Evolutionary conservation across 2,797 vertebrate genomes (phyloP).

Genomic region (Amblyraja radiata): DNA sequence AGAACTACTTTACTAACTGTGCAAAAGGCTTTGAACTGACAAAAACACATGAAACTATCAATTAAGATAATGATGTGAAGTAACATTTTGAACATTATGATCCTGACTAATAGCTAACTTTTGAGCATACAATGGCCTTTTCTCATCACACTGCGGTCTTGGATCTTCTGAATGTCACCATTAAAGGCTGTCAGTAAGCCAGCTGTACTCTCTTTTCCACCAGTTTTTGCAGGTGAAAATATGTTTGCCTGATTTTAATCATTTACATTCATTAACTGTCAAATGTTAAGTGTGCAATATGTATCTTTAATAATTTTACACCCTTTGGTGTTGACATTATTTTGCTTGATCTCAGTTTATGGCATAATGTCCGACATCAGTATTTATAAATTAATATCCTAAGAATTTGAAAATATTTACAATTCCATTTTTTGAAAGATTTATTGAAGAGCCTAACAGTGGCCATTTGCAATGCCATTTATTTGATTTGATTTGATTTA

Average conservation of each 20-base stretch:
- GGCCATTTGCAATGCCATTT: background rate
- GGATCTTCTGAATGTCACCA: background rate
- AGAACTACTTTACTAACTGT: background rate
- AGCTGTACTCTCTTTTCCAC: background rate
- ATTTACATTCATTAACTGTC: background rate
- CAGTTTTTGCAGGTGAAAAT: background rate
- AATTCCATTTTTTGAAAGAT: background rate
- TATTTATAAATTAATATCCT: background rate
- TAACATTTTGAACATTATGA: background rate
- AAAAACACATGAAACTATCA: background rate
- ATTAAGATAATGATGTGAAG: background rate
- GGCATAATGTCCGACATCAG: background rate
- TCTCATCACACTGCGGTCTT: background rate
- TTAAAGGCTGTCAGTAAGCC: background rate
- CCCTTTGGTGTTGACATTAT: background rate
- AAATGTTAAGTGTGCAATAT: background rate
- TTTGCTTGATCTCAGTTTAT: background rate
- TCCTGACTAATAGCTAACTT: background rate
- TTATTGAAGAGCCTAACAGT: background rate
- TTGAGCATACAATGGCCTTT: background rate
- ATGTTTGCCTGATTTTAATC: background rate
- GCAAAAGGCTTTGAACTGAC: background rate
- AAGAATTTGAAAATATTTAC: background rate
- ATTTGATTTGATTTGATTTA: background rate
- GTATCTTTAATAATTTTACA: background rate